A percentile compares a stretch with the other conserved stretches of the same genome.
Evolutionary conservation across 2,113 vertebrate genomes (phyloP).

Genomic region (Herpetotheres cachinnans): DNA sequence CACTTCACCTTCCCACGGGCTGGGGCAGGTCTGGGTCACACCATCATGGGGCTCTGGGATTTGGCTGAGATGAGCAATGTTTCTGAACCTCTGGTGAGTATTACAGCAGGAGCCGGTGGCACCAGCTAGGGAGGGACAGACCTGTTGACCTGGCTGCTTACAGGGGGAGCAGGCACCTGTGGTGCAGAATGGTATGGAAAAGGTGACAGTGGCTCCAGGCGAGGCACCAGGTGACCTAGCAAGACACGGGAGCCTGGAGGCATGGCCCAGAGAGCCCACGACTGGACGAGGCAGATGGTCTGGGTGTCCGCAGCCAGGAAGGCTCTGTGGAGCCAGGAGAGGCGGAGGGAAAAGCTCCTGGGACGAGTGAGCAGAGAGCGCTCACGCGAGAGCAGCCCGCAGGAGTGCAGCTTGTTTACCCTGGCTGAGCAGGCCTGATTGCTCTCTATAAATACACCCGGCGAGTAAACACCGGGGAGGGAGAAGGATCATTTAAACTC

Average conservation of each 20-base stretch:
- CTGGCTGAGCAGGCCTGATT: conserved; percentile 68
- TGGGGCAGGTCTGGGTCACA: neutral
- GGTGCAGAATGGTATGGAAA: neutral
- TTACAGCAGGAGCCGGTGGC: neutral
- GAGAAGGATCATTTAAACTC: conserved; percentile 50
- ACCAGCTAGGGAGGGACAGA: neutral
- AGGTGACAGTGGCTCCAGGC: neutral
- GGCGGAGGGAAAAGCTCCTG: neutral
- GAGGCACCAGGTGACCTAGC: neutral
- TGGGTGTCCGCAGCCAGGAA: neutral
- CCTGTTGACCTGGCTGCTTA: neutral
- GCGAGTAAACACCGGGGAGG: conserved; percentile 56
- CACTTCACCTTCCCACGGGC: neutral
- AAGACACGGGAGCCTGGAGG: neutral
- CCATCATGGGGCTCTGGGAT: neutral
- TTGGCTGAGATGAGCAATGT: neutral
- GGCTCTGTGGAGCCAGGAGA: neutral
- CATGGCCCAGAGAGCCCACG: neutral
- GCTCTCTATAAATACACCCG: conserved; percentile 68
- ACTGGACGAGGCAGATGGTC: neutral
- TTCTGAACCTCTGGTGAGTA: neutral
- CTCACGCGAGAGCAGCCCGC: conserved; percentile 42
- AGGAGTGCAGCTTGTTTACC: conserved; percentile 61
- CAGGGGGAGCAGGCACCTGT: neutral
- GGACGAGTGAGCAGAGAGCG: neutral